Base-by-base conservation (phyloP, 1,140 invertebrate genomes). In the Atta cephalotes region DNA sequence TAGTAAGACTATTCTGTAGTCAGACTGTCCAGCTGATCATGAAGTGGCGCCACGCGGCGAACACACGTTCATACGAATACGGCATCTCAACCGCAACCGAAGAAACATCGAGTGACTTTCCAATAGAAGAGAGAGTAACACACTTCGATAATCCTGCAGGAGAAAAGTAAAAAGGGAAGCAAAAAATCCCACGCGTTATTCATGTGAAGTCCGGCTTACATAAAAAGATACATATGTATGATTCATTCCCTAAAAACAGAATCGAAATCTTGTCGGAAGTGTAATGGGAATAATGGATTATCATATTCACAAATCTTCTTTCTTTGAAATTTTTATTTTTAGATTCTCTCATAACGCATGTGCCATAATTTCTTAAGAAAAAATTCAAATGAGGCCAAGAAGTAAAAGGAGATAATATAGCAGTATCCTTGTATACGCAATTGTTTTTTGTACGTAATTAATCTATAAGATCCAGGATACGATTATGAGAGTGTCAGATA, bases 11-110 rank as follows among this genome's bases (percentile, higher is more conserved):
- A 62, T 74, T 51, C 10, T 86, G 51, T 78, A 56, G 72, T 90
- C 89, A 63, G 89, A 85, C 10, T 18, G n/a, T 25, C 18, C 49
- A 45, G 5, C 56, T 16, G 12, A n/a, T 85, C 87, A 89, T 84
- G 78, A 62, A 65, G 92, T 92, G 92, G 90, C 92, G 91, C 92
- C 92, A 71, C 90, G 87, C 72, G 58, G 86, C 86, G 90, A 63
- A 62, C 31, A 66, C 21, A 85, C 45, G 14, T 35, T 70, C 21
- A 92, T 87, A 88, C 84, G 49, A 10, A 16, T 4, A 14, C 16
- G 87, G 82, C 56, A 88, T 90, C 60, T 86, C n/a, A 76, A 70
- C 53, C 65, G 49, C 79, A 51, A 28, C 39, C 39, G 49, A 62
- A 65, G 49, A 56, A 60, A 89, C 62, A 49, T 45, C 58, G 25